phyloP scores from a whole-genome alignment of 1,140 invertebrate species.

The Magallana ariakensis region DNA sequence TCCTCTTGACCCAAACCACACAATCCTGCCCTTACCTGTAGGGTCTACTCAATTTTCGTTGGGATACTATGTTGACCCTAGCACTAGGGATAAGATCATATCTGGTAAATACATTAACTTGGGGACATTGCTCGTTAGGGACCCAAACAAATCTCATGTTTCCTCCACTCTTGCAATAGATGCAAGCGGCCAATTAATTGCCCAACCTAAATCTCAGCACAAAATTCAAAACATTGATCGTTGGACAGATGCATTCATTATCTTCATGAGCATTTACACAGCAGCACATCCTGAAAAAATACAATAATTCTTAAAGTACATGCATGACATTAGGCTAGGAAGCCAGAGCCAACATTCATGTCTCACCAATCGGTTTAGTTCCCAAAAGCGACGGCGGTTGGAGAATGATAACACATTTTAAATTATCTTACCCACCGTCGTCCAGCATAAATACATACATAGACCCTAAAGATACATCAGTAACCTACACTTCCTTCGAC shows the following conservation, averaged over 20 bases:
- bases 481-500: slow-evolving; percentile 47
- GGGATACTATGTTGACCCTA: neutral
- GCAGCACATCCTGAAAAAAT: slow-evolving; percentile 19
- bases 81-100: slow-evolving; percentile 1
- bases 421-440: slow-evolving; percentile 39
- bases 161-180: neutral
- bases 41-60: neutral
- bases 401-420: slow-evolving; percentile 44
- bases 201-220: neutral
- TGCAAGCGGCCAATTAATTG: neutral
- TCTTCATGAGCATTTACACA: slow-evolving; percentile 42
- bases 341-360: slow-evolving; percentile 16
- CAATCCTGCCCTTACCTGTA: neutral
- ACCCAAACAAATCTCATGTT: neutral
- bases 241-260: slow-evolving; percentile 54
- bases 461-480: slow-evolving; percentile 5
- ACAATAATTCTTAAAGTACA: slow-evolving; percentile 37
- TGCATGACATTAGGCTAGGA: slow-evolving; percentile 34
- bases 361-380: slow-evolving; percentile 53
- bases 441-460: slow-evolving; percentile 40
- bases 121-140: neutral
- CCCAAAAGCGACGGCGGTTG: no score
- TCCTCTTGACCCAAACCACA: neutral
- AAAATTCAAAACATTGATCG: slow-evolving; percentile 43
- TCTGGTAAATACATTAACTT: neutral